Conservation (phyloP, 2,113 vertebrate species). For the Ranitomeya variabilis region DNA sequence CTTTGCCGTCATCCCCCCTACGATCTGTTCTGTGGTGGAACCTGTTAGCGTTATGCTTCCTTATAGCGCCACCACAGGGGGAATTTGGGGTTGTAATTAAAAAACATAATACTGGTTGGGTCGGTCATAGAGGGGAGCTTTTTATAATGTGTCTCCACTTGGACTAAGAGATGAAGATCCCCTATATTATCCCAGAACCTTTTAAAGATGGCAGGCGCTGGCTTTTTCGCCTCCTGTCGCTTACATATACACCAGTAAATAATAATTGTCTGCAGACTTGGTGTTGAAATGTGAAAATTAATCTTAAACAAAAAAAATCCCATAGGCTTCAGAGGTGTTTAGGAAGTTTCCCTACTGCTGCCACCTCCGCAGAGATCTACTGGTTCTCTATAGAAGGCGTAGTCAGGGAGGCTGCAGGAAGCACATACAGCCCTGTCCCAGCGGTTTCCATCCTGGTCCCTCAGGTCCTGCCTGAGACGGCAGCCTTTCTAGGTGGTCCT, state of each 20-base stretch:
- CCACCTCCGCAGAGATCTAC: conserved; percentile 68
- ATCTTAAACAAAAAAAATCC: not conserved
- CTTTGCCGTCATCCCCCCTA: not conserved
- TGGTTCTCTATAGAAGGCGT: conserved; percentile 65
- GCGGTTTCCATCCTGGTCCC: conserved; percentile 47
- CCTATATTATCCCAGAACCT: no score
- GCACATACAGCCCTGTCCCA: not conserved
- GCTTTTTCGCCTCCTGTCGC: not conserved
- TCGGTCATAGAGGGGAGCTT: no score
- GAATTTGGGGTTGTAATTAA: not conserved
- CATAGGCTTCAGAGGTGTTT: not conserved
- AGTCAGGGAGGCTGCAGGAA: conserved; percentile 52
- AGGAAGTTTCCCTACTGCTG: conserved; percentile 76
- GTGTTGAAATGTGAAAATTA: not conserved
- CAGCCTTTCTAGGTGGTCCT: conserved; percentile 74
- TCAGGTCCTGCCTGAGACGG: conserved; percentile 65
- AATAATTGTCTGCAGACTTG: not conserved
- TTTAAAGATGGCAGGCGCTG: no score
- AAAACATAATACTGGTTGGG: no score
- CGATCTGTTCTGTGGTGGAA: no score
- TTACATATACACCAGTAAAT: not conserved
- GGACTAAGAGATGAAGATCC: no score
- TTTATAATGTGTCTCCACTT: no score
- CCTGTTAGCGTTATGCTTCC: not conserved
- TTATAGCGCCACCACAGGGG: not conserved